These are phyloP conservation scores for Luscinia megarhynchos DNA, from an alignment of 2,797 vertebrate genomes.

Conservation along the genomic window DNA sequence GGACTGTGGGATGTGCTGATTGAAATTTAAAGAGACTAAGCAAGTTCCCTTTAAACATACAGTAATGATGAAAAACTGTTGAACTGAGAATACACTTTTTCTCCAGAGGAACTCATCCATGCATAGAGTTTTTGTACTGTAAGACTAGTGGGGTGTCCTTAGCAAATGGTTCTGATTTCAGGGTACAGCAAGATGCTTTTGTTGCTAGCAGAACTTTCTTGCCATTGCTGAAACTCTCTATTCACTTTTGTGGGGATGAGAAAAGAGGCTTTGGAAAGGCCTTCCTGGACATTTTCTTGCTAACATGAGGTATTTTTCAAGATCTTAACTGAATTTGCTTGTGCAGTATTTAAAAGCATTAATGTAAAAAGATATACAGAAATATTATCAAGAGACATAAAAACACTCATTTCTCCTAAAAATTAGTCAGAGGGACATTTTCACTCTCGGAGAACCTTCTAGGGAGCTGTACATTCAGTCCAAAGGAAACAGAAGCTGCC, in stretches of 20 bases:
- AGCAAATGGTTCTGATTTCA: not conserved
- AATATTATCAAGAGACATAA: not conserved
- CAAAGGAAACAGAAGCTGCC: not conserved
- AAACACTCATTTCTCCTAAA: not conserved
- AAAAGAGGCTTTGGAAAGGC: not conserved
- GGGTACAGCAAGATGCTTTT: not conserved
- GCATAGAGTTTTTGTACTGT: not conserved
- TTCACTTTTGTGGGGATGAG: not conserved
- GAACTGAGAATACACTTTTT: not conserved
- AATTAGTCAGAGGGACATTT: not conserved
- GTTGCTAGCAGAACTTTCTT: not conserved
- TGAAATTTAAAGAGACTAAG: not conserved
- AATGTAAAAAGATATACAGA: not conserved
- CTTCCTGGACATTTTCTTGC: not conserved
- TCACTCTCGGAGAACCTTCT: not conserved
- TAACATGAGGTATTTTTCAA: not conserved
- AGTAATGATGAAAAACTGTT: not conserved
- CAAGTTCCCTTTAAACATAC: not conserved
- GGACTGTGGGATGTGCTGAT: not conserved
- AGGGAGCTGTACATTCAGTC: not conserved
- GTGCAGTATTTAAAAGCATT: not conserved
- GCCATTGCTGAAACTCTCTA: not conserved
- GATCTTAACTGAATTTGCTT: not conserved
- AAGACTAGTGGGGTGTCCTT: not conserved
- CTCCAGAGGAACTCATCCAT: not conserved